These are phyloP conservation scores for Thermophis baileyi DNA, from an alignment of 2,113 vertebrate species.

Conservation along the genomic window DNA sequence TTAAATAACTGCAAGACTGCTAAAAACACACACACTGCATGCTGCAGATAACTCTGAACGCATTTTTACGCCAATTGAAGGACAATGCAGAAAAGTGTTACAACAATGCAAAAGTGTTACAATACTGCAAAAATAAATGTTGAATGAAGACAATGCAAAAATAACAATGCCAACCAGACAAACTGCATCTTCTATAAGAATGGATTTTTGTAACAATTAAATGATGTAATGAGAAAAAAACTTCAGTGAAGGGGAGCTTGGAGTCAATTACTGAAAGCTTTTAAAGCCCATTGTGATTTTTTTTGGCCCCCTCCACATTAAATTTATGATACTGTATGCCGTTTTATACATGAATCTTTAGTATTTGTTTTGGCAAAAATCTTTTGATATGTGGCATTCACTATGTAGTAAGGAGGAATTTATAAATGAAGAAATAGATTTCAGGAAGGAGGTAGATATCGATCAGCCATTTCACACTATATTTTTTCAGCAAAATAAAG, in stretches of 20 bases:
- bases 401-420: not conserved
- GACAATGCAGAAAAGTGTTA: not conserved
- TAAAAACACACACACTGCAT: slow-evolving; percentile 64
- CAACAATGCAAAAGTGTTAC: not conserved
- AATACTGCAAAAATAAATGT: not conserved
- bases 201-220: slow-evolving; percentile 6
- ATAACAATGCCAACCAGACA: not conserved
- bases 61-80: accelerated
- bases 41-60: slow-evolving; percentile 55
- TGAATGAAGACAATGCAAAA: not conserved
- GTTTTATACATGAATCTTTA: not conserved
- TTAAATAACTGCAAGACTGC: slow-evolving; percentile 70
- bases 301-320: not conserved
- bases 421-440: not conserved
- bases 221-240: not conserved
- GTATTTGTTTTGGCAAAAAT: slow-evolving; percentile 19
- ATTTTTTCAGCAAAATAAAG: not conserved
- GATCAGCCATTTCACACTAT: not conserved
- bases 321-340: slow-evolving; percentile 6
- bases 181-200: slow-evolving; percentile 21
- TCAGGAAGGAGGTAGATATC: not conserved
- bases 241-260: not conserved
- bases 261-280: not conserved
- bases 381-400: not conserved
- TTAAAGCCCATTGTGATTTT: slow-evolving; percentile 13